Evolutionary conservation across 2,888 invertebrate species (phyloP), one percentile per base, ranked within the genome.

Genomic region (Physocephala rufipes): DNA sequence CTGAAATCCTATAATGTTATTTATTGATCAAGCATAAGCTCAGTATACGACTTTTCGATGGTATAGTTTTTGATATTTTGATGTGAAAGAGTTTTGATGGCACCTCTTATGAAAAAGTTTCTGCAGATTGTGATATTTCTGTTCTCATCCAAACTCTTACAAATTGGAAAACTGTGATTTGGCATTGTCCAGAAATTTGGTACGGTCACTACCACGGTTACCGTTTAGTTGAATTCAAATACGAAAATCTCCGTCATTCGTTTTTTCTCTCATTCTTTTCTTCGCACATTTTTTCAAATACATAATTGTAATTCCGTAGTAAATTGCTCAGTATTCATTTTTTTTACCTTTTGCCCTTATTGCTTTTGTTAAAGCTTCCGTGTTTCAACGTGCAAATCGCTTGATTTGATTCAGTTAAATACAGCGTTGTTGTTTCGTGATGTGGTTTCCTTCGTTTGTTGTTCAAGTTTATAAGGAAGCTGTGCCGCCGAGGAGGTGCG

Each of bases 91-190:
- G 5, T 36, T 36, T 36, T 36, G 36, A 4, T 36, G 36, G 5
- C 36, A 36, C 9, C 36, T 4, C 4, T 36, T 36, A 36, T 36
- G 4, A 9, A 36, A 7, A 7, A 7, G 36, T 36, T 36, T 36
- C 36, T 77, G 76, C 71, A 74, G 74, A 74, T 65, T 26, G 45
- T 67, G 49, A 16, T 61, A 5, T 63, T 49, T 36, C 36, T 36
- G 36, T n/a, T n/a, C n/a, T n/a, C n/a, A n/a, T n/a, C n/a, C n/a
- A n/a, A n/a, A n/a, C n/a, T n/a, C 66, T 62, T 77, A 78, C 80
- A 80, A 82, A 82, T 80, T 81, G 79, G 82, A 79, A 80, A 82
- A 82, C 78, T 81, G 82, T 81, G 79, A 79, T 79, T 78, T 78
- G 73, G 76, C 78, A 77, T 79, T 76, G 74, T 71, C 74, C 73